A percentile compares a stretch with the other conserved stretches of the same genome.
phyloP scores from a whole-genome alignment of 2,888 invertebrate species.

The Cordilura impudica region DNA sequence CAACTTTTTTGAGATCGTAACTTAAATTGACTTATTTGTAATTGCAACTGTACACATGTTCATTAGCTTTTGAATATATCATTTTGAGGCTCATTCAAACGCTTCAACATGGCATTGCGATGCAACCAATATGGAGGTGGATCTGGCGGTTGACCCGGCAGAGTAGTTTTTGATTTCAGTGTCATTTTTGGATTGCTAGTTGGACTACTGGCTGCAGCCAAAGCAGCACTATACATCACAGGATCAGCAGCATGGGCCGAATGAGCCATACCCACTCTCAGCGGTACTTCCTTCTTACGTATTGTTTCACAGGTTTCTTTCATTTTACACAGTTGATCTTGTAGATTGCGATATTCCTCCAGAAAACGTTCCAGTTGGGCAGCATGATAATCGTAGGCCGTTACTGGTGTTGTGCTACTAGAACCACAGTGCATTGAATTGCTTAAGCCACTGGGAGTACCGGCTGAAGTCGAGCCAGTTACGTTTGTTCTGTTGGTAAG shows the following conservation, averaged over 20 bases:
- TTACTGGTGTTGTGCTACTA: slow-evolving; percentile 64
- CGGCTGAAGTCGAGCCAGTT: slow-evolving; percentile 52
- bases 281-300: slow-evolving; percentile 78
- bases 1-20: slow-evolving; percentile 61
- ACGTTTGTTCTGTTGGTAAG: slow-evolving; percentile 71
- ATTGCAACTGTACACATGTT: slow-evolving; percentile 61
- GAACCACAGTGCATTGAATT: slow-evolving; percentile 51
- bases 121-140: slow-evolving; percentile 78
- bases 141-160: slow-evolving; percentile 77
- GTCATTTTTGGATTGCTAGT: slow-evolving; percentile 78
- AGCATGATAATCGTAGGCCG: slow-evolving; percentile 86
- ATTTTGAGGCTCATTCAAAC: slow-evolving; percentile 77
- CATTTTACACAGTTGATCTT: slow-evolving; percentile 88
- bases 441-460: slow-evolving; percentile 52
- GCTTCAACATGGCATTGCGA: slow-evolving; percentile 77
- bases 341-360: slow-evolving; percentile 87
- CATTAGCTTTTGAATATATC: slow-evolving; percentile 80
- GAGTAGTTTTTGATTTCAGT: slow-evolving; percentile 80
- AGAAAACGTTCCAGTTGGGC: slow-evolving; percentile 88
- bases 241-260: slow-evolving; percentile 77
- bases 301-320: slow-evolving; percentile 87
- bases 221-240: slow-evolving; percentile 77
- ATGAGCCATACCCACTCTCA: slow-evolving; percentile 72
- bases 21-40: slow-evolving; percentile 57
- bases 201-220: slow-evolving; percentile 67